Percentiles rank a stretch among this genome's conserved stretches.
Evolutionary conservation across 2,113 vertebrate species (phyloP).

Genomic region (Tupaia chinensis): DNA sequence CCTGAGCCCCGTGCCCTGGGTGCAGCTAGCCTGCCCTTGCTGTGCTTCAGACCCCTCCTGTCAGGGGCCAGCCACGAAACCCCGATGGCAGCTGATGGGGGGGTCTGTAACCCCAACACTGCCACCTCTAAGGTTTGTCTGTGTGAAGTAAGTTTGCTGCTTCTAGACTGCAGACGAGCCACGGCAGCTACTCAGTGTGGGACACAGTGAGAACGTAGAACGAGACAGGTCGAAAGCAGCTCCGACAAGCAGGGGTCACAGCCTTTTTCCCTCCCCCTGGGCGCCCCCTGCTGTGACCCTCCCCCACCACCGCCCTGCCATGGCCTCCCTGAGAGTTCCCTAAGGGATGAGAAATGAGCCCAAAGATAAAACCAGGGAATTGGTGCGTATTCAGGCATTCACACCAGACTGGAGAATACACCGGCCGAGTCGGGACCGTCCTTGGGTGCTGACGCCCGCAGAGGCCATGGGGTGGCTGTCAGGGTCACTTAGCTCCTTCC

Average conservation of each 20-base stretch:
- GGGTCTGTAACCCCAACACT: not conserved
- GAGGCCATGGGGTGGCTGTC: too few relatives aligned
- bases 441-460: too few relatives aligned
- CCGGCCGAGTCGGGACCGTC: too few relatives aligned
- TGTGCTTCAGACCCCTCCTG: fast-evolving
- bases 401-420: not conserved
- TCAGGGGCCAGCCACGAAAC: not conserved
- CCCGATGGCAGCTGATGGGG: not conserved
- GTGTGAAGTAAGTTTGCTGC: constrained; percentile 31
- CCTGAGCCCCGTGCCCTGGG: not conserved
- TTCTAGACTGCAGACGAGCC: not conserved
- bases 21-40: not conserved
- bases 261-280: too few relatives aligned
- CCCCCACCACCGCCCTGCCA: too few relatives aligned
- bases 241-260: fast-evolving
- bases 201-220: not conserved
- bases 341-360: not conserved
- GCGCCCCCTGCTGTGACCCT: not conserved
- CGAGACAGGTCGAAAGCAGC: not conserved
- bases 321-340: not conserved
- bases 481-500: too few relatives aligned
- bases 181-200: not conserved
- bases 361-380: not conserved
- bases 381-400: not conserved
- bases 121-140: not conserved